Evolutionary conservation across 2,113 vertebrate species (phyloP).

Genomic region (Centrocercus urophasianus): DNA sequence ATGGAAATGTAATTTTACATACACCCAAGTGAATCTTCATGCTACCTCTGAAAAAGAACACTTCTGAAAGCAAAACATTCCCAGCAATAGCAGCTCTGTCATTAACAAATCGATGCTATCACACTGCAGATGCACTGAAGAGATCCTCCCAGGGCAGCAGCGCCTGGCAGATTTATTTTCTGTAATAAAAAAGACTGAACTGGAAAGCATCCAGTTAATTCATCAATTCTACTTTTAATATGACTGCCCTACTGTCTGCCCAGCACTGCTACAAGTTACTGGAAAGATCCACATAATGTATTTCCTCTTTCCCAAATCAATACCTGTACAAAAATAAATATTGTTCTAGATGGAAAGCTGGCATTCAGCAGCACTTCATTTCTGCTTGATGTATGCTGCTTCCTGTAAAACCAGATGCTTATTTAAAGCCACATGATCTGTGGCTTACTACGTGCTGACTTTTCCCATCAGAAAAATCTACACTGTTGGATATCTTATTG

Average conservation of each 20-base stretch:
- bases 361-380: neutral
- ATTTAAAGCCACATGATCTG: neutral
- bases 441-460: neutral
- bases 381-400: neutral
- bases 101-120: rapidly evolving
- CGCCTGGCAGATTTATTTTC: neutral
- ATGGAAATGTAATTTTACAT: neutral
- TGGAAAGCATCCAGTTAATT: neutral
- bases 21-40: neutral
- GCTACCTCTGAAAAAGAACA: neutral
- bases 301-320: neutral
- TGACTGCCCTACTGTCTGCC: neutral
- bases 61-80: neutral
- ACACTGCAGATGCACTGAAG: neutral
- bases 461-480: neutral
- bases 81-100: neutral
- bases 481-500: neutral
- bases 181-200: neutral
- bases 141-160: neutral
- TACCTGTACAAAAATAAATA: neutral
- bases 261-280: neutral
- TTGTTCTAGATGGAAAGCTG: neutral
- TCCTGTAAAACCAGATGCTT: neutral
- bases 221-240: neutral
- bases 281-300: neutral